Base-by-base conservation (phyloP, 2,113 vertebrate species). In the Paedocypris sp. region DNA sequence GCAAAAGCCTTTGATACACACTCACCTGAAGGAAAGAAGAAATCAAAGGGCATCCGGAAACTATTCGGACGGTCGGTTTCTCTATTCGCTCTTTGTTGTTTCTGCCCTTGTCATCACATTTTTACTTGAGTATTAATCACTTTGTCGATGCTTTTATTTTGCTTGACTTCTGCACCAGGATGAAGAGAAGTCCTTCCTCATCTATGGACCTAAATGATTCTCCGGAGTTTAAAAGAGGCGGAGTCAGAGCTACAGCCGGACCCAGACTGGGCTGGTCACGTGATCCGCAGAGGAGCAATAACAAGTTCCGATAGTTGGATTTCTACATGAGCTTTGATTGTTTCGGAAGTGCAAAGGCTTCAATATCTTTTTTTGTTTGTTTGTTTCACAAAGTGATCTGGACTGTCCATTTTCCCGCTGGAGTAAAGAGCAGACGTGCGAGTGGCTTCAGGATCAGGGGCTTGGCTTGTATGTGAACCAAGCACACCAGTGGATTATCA, bases 251-350 rank as follows among this genome's bases (percentile, higher is more conserved):
- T 3, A 97, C 95, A 0, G 93, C 94, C 0, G 94, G 93, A 1
- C 93, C 95, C 0, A 85, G 92, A 12, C 72, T 99, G 5, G 93
- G 93, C 60, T 97, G 94, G 93, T 99, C 94, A 31, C 85, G 82
- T 45, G 92, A 97, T 71, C 43, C 86, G 5, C 89, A 91, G 20
- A 85, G 87, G 18, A 66, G 81, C 36, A 82, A 79, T 68, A 87
- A 68, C 92, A 75, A 75, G 86, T 67, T 33, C n/a, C 26, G 19
- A 8, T 10, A 2, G n/a, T 23, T 41, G 4, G 18, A 18, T 42
- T 18, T 7, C 52, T 36, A 19, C n/a, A n/a, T 11, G 23, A 20
- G 36, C 11, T 63, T 1, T 53, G 7, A 2, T 41, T 19, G n/a
- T n/a, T n/a, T n/a, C n/a, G 5, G 16, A 2, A 39, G 6, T 10